Base-by-base conservation (phyloP, 64 coral and sea anemone species). In the Catalaphyllia jardinei region DNA sequence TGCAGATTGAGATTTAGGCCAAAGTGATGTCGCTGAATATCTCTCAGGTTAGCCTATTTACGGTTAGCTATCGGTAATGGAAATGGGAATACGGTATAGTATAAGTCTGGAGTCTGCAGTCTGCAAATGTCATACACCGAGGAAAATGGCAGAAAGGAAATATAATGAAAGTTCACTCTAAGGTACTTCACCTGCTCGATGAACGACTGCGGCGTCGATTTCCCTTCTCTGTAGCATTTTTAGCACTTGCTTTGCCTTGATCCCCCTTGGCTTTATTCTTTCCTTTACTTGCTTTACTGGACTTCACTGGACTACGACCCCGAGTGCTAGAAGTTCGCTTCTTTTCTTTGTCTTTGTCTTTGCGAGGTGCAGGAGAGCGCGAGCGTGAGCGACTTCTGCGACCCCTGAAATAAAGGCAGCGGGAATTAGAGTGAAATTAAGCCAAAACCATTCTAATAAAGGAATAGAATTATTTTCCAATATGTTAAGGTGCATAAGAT, bases 331-430 rank as follows among this genome's bases (percentile, higher is more conserved):
- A 67, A 24, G 91, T 96, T 28, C 78, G 76, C 24, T 93, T 95
- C 79, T 98, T 98, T 39, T 92, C 93, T 80, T 98, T 98, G 78
- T 92, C 93, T 86, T 98, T 98, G 78, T 91, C 87, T 62, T 98
- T 98, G 42, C 73, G 67, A 4, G 82, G 35, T 42, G 87, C 84
- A 25, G 76, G 83, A 72, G 67, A 91, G 33, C 87, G 93, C 51
- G 96, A 92, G 33, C 87, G 93, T 33, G 96, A 92, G 49, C 96
- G 93, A 55, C 96, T 94, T 62, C 91, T 88, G 57, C 91, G 95
- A 93, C 95, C 95, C 95, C 95, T 96, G 55, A 52, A 96, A 29
- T 33, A 73, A 46, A 35, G 33, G 33, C 71, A 82, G 54, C 17
- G 71, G 71, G 79, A 72, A 52, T 33, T 24, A 78, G 33, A 9